Evolutionary conservation across 2,797 vertebrate species (phyloP), one percentile per base, ranked within the genome.

Genomic region (Salarias fasciatus): DNA sequence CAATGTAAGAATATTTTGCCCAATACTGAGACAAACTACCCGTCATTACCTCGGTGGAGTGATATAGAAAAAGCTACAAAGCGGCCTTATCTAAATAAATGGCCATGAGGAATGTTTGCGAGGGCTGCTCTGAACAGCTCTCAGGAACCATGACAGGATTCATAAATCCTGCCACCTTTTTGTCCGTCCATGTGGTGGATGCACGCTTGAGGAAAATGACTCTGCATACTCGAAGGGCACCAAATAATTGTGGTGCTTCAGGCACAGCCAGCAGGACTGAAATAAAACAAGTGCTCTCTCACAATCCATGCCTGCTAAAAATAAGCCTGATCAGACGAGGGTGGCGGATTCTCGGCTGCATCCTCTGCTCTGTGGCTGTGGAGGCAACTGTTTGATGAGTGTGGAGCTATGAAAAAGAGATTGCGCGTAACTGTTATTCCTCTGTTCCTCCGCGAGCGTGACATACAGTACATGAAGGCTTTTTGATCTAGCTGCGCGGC

Each of bases 231-330:
- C 65, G 28, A 78, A 82, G 81, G 82, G 79, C 79, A 82, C 68
- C 78, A 72, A 80, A 87, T 87, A 86, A 91, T 88, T 84, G 80
- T 83, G 82, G 79, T 80, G 79, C 87, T 92, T 86, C 75, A 84
- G 84, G 84, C 86, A 72, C 69, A 86, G 88, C 84, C 75, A 77
- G 76, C 69, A 83, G 82, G 80, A 86, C 88, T 79, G 83, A 88
- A 92, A 92, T 90, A 88, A 92, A 91, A 90, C 87, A 90, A 90
- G 86, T 84, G 85, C 85, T 88, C 88, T 85, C 82, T 88, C 87
- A 86, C 86, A 87, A 86, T 90, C 90, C 83, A 78, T 71, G 82
- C 49, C 59, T 76, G 88, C 88, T 92, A 91, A 92, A 91, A 91
- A 92, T 92, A 92, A 87, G 72, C 75, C 79, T 82, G 84, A 86